Base-by-base conservation (phyloP, 2,888 invertebrate genomes). In the Hirudinaria manillensis region DNA sequence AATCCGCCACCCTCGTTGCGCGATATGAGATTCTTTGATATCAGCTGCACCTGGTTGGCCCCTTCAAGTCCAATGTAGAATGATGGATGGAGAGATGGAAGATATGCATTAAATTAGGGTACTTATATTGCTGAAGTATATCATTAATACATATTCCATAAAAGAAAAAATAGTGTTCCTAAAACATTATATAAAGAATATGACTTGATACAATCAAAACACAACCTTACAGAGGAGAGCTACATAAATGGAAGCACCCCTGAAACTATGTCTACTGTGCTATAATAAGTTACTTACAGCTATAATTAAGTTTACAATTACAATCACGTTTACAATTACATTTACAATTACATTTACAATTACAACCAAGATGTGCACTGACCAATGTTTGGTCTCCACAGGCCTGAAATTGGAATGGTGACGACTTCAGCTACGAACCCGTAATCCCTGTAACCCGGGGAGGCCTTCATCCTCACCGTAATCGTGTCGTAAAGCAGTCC, bases 371-470 rank as follows among this genome's bases (percentile, higher is more conserved):
- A n/a, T n/a, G n/a, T n/a, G n/a, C n/a, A n/a, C n/a, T 77, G 79
- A 83, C 83, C 82, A 77, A 82, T 81, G 78, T 83, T 82, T 6
- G 83, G 82, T 6, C 82, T 79, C 72, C 83, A 76, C 13, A 75
- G 76, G 2, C 78, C 83, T 32, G 83, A 81, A 32, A 82, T 78
- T 0, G 99, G 98, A 61, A 97, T 87, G 0, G 95, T 94, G 0
- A 97, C 92, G 72, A 99, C 90, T 87, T 99, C 98, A 24, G 98
- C 99, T 78, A 99, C 92, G 83, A 99, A 99, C 34, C 99, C 99
- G 85, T 95, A 92, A 24, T 79, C 80, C 89, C 89, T 91, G 38
- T 94, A 93, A 0, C 97, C 97, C 34, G 97, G 95, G 80, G 95
- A 96, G 0, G 96, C 95, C 82, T 95, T 93, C 29, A 98, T 86